Evolutionary conservation across 2,113 vertebrate species (phyloP).

Genomic region (Xenus cinereus): DNA sequence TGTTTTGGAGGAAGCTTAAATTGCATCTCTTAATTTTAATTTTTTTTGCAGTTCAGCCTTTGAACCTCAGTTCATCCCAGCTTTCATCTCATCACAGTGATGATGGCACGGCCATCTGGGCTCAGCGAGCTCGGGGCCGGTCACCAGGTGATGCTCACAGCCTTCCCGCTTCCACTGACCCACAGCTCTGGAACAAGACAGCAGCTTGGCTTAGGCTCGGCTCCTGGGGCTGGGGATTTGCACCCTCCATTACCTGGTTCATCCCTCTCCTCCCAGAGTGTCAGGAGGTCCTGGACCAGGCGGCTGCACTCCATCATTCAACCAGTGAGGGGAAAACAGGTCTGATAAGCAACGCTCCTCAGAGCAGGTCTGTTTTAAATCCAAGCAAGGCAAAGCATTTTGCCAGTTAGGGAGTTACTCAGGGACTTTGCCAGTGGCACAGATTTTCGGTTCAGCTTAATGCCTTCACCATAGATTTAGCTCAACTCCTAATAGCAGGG

Average conservation of each 20-base stretch:
- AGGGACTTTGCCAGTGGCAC: neutral
- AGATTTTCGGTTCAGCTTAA: neutral
- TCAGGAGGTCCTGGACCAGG: accelerated
- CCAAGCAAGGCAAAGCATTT: neutral
- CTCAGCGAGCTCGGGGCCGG: accelerated
- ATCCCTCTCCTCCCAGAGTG: neutral
- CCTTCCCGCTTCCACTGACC: neutral
- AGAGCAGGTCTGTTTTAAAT: neutral
- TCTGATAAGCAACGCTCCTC: neutral
- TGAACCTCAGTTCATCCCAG: neutral
- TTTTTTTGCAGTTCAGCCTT: neutral
- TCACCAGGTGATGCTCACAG: accelerated
- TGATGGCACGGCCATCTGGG: neutral
- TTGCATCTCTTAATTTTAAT: neutral
- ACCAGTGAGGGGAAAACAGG: neutral
- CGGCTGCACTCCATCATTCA: neutral
- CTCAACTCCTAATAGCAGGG: neutral
- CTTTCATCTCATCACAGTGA: neutral
- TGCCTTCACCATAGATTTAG: neutral
- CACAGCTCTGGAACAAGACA: neutral
- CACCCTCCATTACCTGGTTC: neutral
- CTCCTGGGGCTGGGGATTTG: neutral
- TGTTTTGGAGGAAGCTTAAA: neutral
- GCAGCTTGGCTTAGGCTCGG: neutral
- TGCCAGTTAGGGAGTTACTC: neutral